Conservation (phyloP, 2,888 invertebrate genomes). For the Drosophila tripunctata region DNA sequence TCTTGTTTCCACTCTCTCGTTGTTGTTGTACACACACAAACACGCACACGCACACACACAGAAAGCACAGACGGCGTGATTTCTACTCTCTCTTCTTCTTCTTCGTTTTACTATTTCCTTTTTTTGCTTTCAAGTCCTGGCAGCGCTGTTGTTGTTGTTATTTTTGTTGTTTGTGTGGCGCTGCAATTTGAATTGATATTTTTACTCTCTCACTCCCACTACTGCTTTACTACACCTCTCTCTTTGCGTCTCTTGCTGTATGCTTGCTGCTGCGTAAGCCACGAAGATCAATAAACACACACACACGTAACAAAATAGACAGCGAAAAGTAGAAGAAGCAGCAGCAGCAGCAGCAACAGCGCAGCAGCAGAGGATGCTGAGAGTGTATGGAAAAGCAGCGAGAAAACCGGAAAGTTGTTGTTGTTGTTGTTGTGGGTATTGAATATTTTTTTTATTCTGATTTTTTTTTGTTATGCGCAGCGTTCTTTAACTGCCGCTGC, state of each 20-base stretch:
- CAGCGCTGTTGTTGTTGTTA: slow-evolving; percentile 24
- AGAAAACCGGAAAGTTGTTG: slow-evolving; percentile 75
- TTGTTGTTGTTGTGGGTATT: too few species aligned
- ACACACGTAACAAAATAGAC: slow-evolving; percentile 58
- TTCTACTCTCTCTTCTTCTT: slow-evolving; percentile 10
- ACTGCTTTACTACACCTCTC: slow-evolving; percentile 4
- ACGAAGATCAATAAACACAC: slow-evolving; percentile 69
- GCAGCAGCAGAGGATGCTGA: slow-evolving; percentile 35
- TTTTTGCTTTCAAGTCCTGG: slow-evolving; percentile 35
- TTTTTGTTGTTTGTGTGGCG: slow-evolving; percentile 30
- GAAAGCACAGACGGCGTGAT: slow-evolving; percentile 52
- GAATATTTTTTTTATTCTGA: too few species aligned
- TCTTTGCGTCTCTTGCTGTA: slow-evolving; percentile 13
- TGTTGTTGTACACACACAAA: too few species aligned
- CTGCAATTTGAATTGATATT: slow-evolving; percentile 54
- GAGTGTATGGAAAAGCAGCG: slow-evolving; percentile 39
- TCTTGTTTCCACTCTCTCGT: too few species aligned
- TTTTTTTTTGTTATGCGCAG: slow-evolving; percentile 36
- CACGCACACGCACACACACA: slow-evolving; percentile 19
- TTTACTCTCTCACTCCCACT: slow-evolving; percentile 13
- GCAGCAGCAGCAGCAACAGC: too few species aligned
- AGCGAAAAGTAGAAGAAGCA: too few species aligned
- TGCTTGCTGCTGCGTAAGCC: slow-evolving; percentile 58
- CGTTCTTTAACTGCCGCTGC: slow-evolving; percentile 44
- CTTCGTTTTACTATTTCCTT: slow-evolving; percentile 3